phyloP scores from a whole-genome alignment of 2,797 vertebrate species.

The Hoplostethus atlanticus region DNA sequence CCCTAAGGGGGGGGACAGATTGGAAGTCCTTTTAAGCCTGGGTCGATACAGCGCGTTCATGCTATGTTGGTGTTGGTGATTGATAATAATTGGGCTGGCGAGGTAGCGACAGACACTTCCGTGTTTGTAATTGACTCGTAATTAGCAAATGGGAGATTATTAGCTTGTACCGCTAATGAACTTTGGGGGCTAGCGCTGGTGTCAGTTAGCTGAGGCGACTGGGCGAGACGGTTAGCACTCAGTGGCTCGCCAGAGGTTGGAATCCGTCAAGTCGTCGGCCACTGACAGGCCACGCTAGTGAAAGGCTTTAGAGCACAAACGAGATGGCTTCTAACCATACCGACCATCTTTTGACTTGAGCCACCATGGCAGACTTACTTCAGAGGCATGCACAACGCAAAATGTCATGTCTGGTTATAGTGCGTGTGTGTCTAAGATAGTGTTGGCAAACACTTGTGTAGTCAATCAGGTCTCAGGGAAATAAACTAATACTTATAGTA shows the following conservation, averaged over 20 bases:
- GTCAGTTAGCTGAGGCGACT: constrained; percentile 58
- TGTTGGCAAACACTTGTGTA: not conserved
- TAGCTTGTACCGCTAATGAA: constrained; percentile 70
- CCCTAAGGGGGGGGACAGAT: not conserved
- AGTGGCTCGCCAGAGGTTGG: constrained; percentile 28
- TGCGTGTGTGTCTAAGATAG: not conserved
- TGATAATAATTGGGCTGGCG: constrained; percentile 65
- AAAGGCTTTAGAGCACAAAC: constrained; percentile 59
- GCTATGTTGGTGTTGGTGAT: constrained; percentile 42
- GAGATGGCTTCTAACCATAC: constrained; percentile 54
- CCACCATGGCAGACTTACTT: constrained; percentile 57
- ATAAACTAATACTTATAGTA: no score
- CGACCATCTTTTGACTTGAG: constrained; percentile 54
- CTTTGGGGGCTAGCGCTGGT: constrained; percentile 37
- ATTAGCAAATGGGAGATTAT: constrained; percentile 75
- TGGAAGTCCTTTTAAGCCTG: constrained; percentile 4
- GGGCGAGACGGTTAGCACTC: constrained; percentile 41
- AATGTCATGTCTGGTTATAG: constrained; percentile 20
- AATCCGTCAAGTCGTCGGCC: constrained; percentile 56
- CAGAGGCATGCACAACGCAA: constrained; percentile 24
- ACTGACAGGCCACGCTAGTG: constrained; percentile 64
- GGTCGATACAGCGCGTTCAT: constrained; percentile 45
- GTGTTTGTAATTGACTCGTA: constrained; percentile 71
- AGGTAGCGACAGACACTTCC: constrained; percentile 55
- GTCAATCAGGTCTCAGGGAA: not conserved